Percentiles rank a stretch among this genome's conserved stretches.
Evolutionary conservation across 1,140 invertebrate genomes (phyloP).

Genomic region (Diachasmimorpha longicaudata): DNA sequence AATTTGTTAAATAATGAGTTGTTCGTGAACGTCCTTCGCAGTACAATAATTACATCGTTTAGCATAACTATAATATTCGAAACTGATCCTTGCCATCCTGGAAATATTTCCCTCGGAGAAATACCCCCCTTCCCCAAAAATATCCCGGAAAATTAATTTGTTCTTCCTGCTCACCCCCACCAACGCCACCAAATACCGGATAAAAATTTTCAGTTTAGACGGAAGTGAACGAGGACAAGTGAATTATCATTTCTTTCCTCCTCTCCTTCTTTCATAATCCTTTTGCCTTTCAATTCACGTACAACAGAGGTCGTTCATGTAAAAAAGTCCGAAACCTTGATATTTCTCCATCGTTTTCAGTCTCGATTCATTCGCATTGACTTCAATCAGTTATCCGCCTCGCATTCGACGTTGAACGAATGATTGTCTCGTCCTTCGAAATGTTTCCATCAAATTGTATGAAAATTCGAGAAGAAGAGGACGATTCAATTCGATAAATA

Average conservation of each 20-base stretch:
- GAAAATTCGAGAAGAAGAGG: neutral
- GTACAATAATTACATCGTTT: no score
- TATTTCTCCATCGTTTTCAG: neutral
- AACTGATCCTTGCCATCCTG: no score
- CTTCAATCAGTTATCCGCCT: neutral
- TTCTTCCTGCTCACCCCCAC: neutral
- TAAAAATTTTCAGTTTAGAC: neutral
- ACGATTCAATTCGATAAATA: neutral
- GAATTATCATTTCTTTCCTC: neutral
- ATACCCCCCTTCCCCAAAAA: neutral
- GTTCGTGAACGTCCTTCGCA: no score
- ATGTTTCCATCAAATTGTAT: conserved; percentile 9
- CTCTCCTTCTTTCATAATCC: neutral
- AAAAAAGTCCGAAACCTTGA: neutral
- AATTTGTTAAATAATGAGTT: no score
- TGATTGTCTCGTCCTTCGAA: conserved; percentile 6
- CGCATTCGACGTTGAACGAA: neutral
- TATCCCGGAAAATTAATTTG: neutral
- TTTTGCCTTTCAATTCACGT: conserved; percentile 2
- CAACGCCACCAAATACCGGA: neutral
- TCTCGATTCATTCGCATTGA: neutral
- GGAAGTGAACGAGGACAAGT: neutral
- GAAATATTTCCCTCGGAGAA: no score
- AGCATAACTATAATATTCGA: no score
- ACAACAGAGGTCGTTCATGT: neutral